Conservation (phyloP, 2,113 vertebrate genomes). For the Pteruthius melanotis region DNA sequence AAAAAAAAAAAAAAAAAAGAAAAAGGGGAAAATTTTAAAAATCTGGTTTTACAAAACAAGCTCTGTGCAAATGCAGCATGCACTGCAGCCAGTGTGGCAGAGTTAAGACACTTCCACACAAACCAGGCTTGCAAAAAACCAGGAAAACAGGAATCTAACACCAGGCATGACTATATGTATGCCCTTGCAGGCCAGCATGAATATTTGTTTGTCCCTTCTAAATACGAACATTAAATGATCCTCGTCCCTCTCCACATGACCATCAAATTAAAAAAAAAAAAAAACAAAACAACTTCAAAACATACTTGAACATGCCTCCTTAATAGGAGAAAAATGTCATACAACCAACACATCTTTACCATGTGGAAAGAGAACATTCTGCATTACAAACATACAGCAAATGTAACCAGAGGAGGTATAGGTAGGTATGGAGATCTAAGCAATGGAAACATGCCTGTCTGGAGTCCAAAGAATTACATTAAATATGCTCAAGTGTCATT, state of each 20-base stretch:
- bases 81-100: background rate
- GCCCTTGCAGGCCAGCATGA: background rate
- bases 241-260: background rate
- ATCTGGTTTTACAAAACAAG: background rate
- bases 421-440: background rate
- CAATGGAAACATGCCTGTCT: background rate
- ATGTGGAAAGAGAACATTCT: background rate
- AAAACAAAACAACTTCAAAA: background rate
- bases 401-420: background rate
- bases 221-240: background rate
- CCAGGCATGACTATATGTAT: background rate
- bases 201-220: background rate
- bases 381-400: background rate
- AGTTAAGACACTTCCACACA: background rate
- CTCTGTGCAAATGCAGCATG: background rate
- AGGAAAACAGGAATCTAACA: background rate
- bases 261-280: background rate
- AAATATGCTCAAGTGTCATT: conserved; percentile 50
- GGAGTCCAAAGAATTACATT: conserved; percentile 55
- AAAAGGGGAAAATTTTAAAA: background rate
- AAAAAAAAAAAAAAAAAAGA: background rate
- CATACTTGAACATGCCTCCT: background rate
- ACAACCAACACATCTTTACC: conserved; percentile 11
- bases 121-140: background rate
- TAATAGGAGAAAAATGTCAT: background rate